Conservation (phyloP, 2,888 invertebrate species). For the Cecidostiba fungosa region DNA sequence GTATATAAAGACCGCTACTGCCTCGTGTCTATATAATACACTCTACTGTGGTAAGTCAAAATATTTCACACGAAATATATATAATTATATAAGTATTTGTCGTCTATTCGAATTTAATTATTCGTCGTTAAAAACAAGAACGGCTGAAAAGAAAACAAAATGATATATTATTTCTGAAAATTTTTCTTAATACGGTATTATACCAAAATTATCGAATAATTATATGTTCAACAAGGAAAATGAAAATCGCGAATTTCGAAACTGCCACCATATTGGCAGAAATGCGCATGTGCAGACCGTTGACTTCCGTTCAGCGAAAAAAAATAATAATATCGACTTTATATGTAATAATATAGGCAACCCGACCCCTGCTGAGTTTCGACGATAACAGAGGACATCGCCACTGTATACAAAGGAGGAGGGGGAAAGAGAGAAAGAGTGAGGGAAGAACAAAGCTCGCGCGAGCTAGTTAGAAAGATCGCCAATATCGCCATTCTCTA, state of each 20-base stretch:
- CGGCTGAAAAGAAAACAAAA: no score
- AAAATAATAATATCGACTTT: background rate
- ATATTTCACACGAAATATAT: background rate
- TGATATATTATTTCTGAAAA: no score
- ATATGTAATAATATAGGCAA: background rate
- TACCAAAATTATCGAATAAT: background rate
- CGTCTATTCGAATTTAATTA: no score
- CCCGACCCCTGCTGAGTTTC: background rate
- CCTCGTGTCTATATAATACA: background rate
- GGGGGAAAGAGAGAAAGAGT: background rate
- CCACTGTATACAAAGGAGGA: background rate
- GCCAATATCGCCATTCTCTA: slow-evolving; percentile 15
- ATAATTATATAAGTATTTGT: no score
- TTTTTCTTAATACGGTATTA: no score
- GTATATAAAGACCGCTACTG: background rate
- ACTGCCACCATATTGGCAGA: background rate
- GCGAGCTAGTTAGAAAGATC: background rate
- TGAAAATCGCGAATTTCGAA: background rate
- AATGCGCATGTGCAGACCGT: background rate
- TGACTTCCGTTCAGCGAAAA: background rate
- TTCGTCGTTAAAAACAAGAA: no score
- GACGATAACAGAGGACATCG: background rate
- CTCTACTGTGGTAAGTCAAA: background rate
- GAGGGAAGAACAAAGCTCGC: background rate
- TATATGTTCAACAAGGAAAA: background rate